Evolutionary conservation across 2,113 vertebrate genomes (phyloP).

Genomic region (Euleptes europaea): DNA sequence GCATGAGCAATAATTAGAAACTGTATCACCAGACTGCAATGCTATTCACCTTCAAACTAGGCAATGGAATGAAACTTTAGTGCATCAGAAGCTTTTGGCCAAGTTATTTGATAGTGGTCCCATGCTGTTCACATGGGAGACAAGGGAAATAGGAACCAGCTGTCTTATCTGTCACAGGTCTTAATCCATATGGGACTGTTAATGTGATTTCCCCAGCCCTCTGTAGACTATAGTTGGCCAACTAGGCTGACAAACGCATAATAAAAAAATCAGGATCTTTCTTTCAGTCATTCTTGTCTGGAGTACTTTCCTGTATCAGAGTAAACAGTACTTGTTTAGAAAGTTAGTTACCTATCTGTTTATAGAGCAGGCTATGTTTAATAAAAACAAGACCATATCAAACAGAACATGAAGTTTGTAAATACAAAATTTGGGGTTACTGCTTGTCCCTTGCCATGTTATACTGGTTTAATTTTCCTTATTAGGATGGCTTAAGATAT

Average conservation of each 20-base stretch:
- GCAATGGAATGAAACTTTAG: constrained; percentile 38
- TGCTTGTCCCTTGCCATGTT: background rate
- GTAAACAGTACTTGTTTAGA: background rate
- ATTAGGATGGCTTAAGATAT: background rate
- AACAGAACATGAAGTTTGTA: background rate
- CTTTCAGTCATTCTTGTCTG: background rate
- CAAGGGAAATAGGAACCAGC: background rate
- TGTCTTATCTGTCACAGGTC: background rate
- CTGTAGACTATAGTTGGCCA: too few species aligned
- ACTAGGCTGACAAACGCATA: too few species aligned
- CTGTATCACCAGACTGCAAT: constrained; percentile 43
- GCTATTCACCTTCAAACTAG: constrained; percentile 56
- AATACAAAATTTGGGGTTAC: background rate
- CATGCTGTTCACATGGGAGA: background rate
- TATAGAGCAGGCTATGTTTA: background rate
- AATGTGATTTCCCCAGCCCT: background rate
- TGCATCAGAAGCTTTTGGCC: constrained; percentile 3
- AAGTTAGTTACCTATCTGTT: background rate
- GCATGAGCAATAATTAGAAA: constrained; percentile 49
- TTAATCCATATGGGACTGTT: constrained; percentile 1
- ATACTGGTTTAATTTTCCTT: background rate
- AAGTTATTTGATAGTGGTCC: background rate
- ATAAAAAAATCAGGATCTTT: too few species aligned
- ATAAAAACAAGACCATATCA: background rate
- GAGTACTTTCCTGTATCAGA: background rate